Conservation (phyloP, 2,113 vertebrate genomes). For the Sardina pilchardus region DNA sequence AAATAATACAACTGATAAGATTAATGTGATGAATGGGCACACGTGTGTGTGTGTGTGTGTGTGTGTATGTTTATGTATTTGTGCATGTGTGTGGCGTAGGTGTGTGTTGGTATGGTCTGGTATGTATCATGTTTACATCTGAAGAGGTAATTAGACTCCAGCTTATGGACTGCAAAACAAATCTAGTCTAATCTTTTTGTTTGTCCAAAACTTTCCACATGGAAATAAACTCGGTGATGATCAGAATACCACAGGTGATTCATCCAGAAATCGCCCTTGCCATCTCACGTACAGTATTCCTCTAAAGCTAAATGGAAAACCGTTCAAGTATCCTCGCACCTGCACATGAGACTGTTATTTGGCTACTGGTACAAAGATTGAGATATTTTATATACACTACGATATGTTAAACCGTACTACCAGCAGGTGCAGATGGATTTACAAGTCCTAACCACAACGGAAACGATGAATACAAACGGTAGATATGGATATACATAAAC, state of each 20-base stretch:
- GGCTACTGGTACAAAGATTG: not conserved
- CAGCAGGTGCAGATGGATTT: slow-evolving; percentile 8
- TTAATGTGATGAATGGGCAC: not conserved
- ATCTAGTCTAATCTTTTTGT: not conserved
- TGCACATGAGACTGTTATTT: not conserved
- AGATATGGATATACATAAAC: slow-evolving; percentile 5
- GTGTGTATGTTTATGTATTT: not conserved
- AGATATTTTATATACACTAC: slow-evolving; percentile 13
- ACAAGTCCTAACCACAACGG: not conserved
- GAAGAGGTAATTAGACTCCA: not conserved
- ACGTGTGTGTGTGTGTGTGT: not conserved
- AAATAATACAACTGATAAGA: slow-evolving; percentile 2
- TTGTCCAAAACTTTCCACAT: not conserved
- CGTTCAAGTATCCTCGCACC: not conserved
- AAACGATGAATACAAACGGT: not conserved
- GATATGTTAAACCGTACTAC: not conserved
- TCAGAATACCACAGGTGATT: not conserved
- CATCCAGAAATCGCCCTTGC: not conserved
- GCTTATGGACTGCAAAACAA: not conserved
- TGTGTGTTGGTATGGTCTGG: not conserved
- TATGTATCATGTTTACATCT: not conserved
- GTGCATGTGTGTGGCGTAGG: not conserved
- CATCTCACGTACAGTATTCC: not conserved
- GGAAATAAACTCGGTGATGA: not conserved
- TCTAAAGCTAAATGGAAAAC: not conserved